A percentile compares a stretch with the other conserved stretches of the same genome.
phyloP scores from a whole-genome alignment of 2,888 invertebrate species.

The Gisinianus flammeolus region DNA sequence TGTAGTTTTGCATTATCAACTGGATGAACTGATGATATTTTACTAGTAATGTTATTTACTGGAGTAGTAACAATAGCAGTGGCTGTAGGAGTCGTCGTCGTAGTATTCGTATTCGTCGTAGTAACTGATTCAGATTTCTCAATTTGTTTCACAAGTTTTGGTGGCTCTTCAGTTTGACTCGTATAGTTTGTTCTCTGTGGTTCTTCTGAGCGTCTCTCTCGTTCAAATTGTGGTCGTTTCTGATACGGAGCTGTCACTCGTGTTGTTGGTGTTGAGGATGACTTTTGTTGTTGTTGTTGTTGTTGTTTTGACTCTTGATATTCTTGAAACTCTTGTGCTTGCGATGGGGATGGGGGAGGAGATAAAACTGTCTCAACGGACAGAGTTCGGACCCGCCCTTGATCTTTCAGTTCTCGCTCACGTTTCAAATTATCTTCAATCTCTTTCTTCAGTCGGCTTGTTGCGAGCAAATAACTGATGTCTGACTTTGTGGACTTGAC shows the following conservation, averaged over 20 bases:
- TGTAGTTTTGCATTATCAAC: not conserved
- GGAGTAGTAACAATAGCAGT: not conserved
- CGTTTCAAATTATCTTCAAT: constrained; percentile 55
- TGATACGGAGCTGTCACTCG: not conserved
- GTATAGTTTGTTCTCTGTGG: not conserved
- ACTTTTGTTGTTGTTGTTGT: not conserved
- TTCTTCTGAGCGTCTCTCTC: not conserved
- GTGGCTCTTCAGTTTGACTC: constrained; percentile 1
- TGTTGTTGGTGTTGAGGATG: not conserved
- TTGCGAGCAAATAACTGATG: constrained; percentile 55
- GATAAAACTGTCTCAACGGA: constrained; percentile 34
- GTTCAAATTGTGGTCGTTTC: constrained; percentile 3
- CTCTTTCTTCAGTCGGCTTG: constrained; percentile 55
- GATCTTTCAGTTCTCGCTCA: constrained; percentile 52
- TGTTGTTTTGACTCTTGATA: not conserved
- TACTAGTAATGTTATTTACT: not conserved
- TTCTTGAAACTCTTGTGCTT: not conserved
- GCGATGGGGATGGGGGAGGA: not conserved
- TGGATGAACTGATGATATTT: not conserved
- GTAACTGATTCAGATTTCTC: not conserved
- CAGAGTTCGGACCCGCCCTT: constrained; percentile 33
- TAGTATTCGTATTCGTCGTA: not conserved
- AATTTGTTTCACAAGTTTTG: not conserved
- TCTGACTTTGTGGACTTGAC: constrained; percentile 35
- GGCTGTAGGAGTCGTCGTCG: not conserved